phyloP scores from a whole-genome alignment of 2,888 invertebrate genomes.

The Limnephilus marmoratus region DNA sequence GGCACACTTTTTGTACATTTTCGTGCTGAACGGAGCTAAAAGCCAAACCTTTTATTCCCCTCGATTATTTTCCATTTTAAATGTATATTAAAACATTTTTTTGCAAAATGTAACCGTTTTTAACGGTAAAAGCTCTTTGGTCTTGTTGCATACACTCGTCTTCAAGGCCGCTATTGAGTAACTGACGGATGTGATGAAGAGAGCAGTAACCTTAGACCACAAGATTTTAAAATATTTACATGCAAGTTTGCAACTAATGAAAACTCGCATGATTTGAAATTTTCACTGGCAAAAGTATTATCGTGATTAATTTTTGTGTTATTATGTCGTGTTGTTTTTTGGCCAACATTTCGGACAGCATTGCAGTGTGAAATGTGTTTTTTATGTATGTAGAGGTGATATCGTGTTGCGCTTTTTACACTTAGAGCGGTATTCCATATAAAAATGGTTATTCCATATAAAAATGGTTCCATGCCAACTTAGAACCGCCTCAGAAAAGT shows the following conservation, averaged over 20 bases:
- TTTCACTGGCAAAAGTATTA: no score
- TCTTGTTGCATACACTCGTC: not conserved
- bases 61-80: not conserved
- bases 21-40: not conserved
- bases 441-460: no score
- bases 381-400: no score
- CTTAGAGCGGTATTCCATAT: no score
- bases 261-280: not conserved
- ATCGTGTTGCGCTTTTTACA: no score
- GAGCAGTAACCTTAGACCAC: not conserved
- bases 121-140: not conserved
- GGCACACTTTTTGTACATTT: not conserved
- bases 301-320: no score
- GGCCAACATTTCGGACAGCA: no score
- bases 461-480: no score
- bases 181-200: not conserved
- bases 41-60: not conserved
- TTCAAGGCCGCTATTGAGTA: not conserved
- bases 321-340: no score
- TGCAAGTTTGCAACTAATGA: not conserved
- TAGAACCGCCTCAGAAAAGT: no score
- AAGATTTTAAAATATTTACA: not conserved
- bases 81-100: not conserved
- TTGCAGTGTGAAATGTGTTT: no score
- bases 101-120: not conserved